phyloP scores from a whole-genome alignment of 2,113 vertebrate genomes.

The Sebastes schlegelii region DNA sequence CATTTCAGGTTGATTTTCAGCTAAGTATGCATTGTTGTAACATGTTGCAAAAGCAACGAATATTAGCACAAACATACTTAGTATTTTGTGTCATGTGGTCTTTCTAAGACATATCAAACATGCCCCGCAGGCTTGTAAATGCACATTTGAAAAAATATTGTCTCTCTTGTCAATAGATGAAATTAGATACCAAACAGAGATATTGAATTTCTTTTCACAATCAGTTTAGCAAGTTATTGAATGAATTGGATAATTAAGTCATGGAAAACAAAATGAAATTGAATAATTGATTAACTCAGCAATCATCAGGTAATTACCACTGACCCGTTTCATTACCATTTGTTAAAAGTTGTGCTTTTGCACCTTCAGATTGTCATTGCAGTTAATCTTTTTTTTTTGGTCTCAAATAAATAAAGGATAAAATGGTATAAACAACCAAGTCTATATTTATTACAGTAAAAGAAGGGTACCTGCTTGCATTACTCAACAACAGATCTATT shows the following conservation, averaged over 20 bases:
- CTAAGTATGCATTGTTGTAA: neutral
- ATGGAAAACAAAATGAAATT: conserved; percentile 6
- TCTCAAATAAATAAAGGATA: neutral
- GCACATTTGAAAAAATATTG: neutral
- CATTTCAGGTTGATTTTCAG: conserved; percentile 14
- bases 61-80: neutral
- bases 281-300: conserved; percentile 26
- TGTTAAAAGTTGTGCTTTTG: neutral
- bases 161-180: neutral
- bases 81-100: neutral
- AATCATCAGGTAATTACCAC: conserved; percentile 5
- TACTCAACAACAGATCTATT: conserved; percentile 39
- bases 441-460: conserved; percentile 19
- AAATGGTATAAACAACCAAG: neutral
- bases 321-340: conserved; percentile 21
- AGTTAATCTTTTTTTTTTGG: neutral
- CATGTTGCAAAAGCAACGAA: neutral
- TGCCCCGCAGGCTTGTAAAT: neutral
- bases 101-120: neutral
- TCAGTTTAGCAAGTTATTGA: conserved; percentile 11
- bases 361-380: conserved; percentile 9
- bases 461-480: conserved; percentile 31
- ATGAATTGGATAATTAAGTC: conserved; percentile 4
- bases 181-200: neutral
- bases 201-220: neutral